Percentiles rank a stretch among this genome's conserved stretches.
These are phyloP conservation scores for Scaptodrosophila latifasciaeformis DNA, from an alignment of 2,888 invertebrate genomes.

Conservation along the genomic window DNA sequence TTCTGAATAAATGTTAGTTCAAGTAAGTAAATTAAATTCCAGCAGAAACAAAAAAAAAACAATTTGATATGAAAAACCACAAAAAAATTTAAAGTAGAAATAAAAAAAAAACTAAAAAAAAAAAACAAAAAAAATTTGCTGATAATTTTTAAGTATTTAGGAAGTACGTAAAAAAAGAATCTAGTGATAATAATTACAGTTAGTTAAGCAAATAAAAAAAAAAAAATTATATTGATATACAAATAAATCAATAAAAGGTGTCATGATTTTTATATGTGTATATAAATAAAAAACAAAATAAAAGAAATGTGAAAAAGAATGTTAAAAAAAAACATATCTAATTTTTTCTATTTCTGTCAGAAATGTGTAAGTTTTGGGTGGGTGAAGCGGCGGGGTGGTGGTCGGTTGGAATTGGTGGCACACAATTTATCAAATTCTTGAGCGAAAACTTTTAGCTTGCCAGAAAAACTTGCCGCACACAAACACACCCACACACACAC, in stretches of 20 bases:
- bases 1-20: conserved; percentile 59
- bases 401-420: not conserved
- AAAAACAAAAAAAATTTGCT: conserved; percentile 38
- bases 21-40: conserved; percentile 25
- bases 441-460: conserved; percentile 34
- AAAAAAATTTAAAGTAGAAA: conserved; percentile 19
- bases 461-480: conserved; percentile 9
- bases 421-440: conserved; percentile 61
- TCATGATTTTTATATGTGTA: conserved; percentile 58
- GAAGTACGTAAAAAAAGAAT: conserved; percentile 66
- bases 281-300: conserved; percentile 27
- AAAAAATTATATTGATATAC: conserved; percentile 24
- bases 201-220: conserved; percentile 47
- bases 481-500: conserved; percentile 27
- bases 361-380: conserved; percentile 12
- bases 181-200: conserved; percentile 58
- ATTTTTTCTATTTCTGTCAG: conserved; percentile 1
- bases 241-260: conserved; percentile 66
- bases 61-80: conserved; percentile 30
- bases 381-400: not conserved
- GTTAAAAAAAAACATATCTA: conserved; percentile 4
- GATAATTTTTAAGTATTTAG: conserved; percentile 38
- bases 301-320: conserved; percentile 7
- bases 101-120: conserved; percentile 20
- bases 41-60: conserved; percentile 15